phyloP scores from a whole-genome alignment of 2,113 vertebrate genomes.

The Microtus oregoni region DNA sequence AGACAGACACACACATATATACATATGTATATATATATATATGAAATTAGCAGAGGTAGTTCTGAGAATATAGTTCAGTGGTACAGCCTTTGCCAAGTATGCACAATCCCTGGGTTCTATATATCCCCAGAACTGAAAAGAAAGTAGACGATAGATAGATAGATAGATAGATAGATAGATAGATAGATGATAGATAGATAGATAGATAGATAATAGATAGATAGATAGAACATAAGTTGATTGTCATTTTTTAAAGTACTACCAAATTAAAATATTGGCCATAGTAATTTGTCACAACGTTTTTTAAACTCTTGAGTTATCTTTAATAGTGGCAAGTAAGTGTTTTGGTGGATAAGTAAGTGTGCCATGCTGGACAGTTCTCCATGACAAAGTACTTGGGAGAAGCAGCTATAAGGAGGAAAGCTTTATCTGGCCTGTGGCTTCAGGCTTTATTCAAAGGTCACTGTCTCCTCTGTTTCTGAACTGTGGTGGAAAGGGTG shows the following conservation, averaged over 20 bases:
- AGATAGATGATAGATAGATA: no score
- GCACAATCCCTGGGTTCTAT: neutral
- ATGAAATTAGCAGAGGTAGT: neutral
- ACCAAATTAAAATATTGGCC: neutral
- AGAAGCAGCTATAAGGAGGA: neutral
- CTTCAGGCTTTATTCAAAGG: neutral
- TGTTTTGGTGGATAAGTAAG: neutral
- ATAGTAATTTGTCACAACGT: neutral
- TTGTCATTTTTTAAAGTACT: neutral
- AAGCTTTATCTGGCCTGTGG: neutral
- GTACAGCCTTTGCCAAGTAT: neutral
- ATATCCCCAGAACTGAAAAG: neutral
- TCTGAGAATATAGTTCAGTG: neutral
- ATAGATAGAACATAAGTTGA: neutral
- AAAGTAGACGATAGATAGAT: neutral
- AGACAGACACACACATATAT: neutral
- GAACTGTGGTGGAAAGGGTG: neutral
- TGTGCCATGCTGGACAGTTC: neutral
- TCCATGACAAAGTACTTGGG: neutral
- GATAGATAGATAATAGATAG: neutral
- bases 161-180: neutral
- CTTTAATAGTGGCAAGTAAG: neutral
- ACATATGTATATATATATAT: neutral
- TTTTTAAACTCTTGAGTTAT: neutral
- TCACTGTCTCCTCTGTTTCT: neutral